phyloP scores from a whole-genome alignment of 2,888 invertebrate species.

The Thereva nobilitata region DNA sequence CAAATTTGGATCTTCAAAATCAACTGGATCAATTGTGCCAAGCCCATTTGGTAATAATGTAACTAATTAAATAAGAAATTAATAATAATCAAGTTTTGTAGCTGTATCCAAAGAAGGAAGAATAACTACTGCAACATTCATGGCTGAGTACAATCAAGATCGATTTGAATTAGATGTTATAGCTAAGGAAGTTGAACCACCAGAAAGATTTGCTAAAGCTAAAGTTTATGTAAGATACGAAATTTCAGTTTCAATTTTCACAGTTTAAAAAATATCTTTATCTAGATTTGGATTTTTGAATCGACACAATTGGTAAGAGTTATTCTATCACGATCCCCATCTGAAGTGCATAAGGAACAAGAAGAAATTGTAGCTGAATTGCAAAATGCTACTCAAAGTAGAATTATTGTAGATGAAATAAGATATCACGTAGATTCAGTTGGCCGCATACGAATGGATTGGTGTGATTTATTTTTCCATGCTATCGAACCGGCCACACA shows the following conservation, averaged over 20 bases:
- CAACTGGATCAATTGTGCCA: conserved; percentile 85
- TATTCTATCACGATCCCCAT: conserved; percentile 79
- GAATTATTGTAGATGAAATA: conserved; percentile 80
- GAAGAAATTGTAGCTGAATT: conserved; percentile 73
- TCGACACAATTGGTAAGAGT: conserved; percentile 81
- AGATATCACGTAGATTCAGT: conserved; percentile 71
- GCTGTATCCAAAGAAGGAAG: conserved; percentile 56
- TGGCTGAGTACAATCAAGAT: conserved; percentile 89
- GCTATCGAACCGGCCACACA: conserved; percentile 76
- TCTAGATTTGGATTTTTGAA: conserved; percentile 87
- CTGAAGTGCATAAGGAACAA: conserved; percentile 72
- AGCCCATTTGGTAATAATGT: conserved; percentile 69
- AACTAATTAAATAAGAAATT: background rate
- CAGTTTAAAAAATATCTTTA: too few species aligned
- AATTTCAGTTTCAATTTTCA: background rate
- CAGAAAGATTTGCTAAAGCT: conserved; percentile 75
- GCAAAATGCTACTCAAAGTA: conserved; percentile 74
- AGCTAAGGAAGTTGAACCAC: conserved; percentile 79
- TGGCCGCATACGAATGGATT: conserved; percentile 59
- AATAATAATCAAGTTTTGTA: conserved; percentile 31
- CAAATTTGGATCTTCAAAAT: conserved; percentile 74
- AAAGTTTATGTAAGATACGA: conserved; percentile 72
- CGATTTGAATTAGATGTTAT: conserved; percentile 82
- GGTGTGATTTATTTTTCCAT: conserved; percentile 86
- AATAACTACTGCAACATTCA: conserved; percentile 71